A percentile compares a stretch with the other conserved stretches of the same genome.
phyloP scores from a whole-genome alignment of 2,888 invertebrate species.

The Athrips mouffetella region DNA sequence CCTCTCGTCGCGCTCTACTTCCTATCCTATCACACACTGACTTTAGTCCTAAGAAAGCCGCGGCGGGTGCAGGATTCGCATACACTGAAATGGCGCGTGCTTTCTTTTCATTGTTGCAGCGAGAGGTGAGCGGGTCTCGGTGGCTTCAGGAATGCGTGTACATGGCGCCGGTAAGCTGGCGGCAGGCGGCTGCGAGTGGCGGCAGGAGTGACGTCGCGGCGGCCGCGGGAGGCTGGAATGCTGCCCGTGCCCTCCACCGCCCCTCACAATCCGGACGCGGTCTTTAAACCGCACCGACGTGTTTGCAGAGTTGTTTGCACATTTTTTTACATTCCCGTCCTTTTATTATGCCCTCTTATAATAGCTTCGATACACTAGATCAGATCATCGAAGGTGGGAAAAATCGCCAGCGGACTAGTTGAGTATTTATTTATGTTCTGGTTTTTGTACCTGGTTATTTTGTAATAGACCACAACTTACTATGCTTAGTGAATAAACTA shows the following conservation, averaged over 20 bases:
- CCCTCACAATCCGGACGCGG: conserved; percentile 75
- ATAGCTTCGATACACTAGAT: conserved; percentile 24
- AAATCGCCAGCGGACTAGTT: conserved; percentile 7
- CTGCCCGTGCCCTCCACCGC: conserved; percentile 57
- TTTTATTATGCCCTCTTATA: conserved; percentile 63
- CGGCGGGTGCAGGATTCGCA: conserved; percentile 18
- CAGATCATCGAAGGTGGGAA: conserved; percentile 15
- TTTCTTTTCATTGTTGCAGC: conserved; percentile 45
- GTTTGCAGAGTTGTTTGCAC: conserved; percentile 77
- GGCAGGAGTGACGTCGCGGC: conserved; percentile 57
- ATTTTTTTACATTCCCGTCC: conserved; percentile 75
- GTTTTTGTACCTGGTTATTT: not conserved
- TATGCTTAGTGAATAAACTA: no score
- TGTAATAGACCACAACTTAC: not conserved
- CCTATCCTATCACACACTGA: conserved; percentile 28
- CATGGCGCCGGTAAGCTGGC: conserved; percentile 32
- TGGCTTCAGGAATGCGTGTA: conserved; percentile 50
- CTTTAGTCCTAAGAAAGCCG: conserved; percentile 21
- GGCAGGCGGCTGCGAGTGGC: conserved; percentile 24
- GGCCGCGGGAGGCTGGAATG: conserved; percentile 69
- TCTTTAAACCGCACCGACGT: conserved; percentile 76
- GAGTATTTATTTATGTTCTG: not conserved
- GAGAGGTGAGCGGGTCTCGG: conserved; percentile 38
- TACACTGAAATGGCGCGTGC: conserved; percentile 33
- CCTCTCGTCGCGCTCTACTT: conserved; percentile 33